A percentile compares a stretch with the other conserved stretches of the same genome.
Evolutionary conservation across 2,797 vertebrate species (phyloP).

Genomic region (Bucorvus abyssinicus): DNA sequence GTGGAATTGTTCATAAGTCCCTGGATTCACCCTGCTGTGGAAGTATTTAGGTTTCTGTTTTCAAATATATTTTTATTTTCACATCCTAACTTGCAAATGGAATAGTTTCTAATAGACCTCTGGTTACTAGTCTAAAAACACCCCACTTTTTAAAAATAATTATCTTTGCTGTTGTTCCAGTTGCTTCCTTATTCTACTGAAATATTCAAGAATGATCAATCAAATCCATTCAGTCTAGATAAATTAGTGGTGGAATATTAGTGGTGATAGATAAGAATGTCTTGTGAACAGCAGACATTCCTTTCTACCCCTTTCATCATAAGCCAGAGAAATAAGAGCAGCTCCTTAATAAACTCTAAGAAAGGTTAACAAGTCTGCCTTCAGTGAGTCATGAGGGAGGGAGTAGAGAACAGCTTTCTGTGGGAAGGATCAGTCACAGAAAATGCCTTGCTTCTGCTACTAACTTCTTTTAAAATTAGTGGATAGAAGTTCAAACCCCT

Average conservation of each 20-base stretch:
- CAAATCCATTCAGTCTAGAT: background rate
- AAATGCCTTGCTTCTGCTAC: background rate
- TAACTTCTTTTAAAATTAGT: background rate
- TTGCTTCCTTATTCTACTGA: background rate
- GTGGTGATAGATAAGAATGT: background rate
- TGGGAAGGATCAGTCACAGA: background rate
- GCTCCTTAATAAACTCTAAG: conserved; percentile 6
- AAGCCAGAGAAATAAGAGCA: conserved; percentile 28
- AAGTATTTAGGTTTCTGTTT: background rate
- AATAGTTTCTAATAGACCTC: background rate
- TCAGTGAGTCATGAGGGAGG: background rate
- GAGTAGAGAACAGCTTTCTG: background rate
- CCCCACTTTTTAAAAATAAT: too few species aligned
- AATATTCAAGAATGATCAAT: background rate
- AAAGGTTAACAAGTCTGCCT: conserved; percentile 31
- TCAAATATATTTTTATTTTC: background rate
- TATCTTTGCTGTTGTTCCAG: background rate
- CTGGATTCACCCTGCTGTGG: background rate
- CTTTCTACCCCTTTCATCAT: conserved; percentile 4
- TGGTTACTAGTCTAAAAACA: background rate
- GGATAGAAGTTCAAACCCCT: background rate
- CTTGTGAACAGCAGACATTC: background rate
- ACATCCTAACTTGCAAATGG: background rate
- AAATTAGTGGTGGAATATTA: background rate
- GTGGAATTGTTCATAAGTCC: background rate